Base-by-base conservation (phyloP, 2,888 invertebrate species). In the Heteromurus nitidus region DNA sequence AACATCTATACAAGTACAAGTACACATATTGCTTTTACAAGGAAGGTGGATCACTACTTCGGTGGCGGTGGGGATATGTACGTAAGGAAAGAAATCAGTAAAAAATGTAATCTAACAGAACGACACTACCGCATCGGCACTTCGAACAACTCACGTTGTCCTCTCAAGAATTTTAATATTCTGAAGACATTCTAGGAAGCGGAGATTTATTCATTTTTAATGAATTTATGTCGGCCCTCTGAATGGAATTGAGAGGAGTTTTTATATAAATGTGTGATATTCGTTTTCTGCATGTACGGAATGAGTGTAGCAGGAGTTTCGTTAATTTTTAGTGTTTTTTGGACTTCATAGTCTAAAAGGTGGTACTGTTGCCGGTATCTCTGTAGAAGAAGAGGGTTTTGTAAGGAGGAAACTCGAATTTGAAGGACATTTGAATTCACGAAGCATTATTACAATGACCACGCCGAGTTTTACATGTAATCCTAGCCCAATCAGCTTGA, bases 221-320 rank as follows among this genome's bases (percentile, higher is more conserved):
- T 55, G 58, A 58, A 55, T 70, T 70, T 70, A 58, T 70, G 55
- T 70, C n/a, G n/a, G n/a, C n/a, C n/a, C 42, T 36, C 24, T 30
- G 26, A 36, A 24, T 60, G 44, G 13, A 55, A 44, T 60, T 42
- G n/a, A 60, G 22, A 28, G 44, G 53, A 60, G 55, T 31, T 72
- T 72, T 72, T 55, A 58, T 72, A 18, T n/a, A n/a, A n/a, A n/a
- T n/a, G n/a, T n/a, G n/a, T n/a, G n/a, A 24, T 70, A 58, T 58
- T 58, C 58, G 58, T 58, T 53, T 13, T 3, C 36, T 11, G 55
- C 70, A 44, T 44, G 44, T 9, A 36, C 16, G 16, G 13, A n/a
- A 13, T 44, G 44, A n/a, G 36, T n/a, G 13, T 44, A 44, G 11
- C 44, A 44, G 44, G 44, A 44, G n/a, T 44, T 13, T 9, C 2